Base-by-base conservation (phyloP, 2,113 vertebrate species). In the Sinosuthora webbiana region DNA sequence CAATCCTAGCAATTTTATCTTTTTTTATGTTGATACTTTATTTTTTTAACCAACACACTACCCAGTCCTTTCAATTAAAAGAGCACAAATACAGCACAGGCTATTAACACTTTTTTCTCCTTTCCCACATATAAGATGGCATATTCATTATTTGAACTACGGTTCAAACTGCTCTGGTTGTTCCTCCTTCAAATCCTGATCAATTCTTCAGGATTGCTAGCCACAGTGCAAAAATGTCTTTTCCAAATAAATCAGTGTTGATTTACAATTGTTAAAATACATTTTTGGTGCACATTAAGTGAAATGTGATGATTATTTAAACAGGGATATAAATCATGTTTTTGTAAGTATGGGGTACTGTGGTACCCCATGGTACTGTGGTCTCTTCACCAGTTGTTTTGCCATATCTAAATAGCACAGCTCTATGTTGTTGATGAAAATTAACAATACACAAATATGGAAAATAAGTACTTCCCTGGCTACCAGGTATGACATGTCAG, bases 1-100 rank as follows among this genome's bases (percentile, higher is more conserved):
- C 97, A 96, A 94, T 95, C 86, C 96, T 44, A 74, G 78, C 53
- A 77, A 84, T 94, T 93, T 87, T 88, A 39, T 50, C 73, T 93
- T 90, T 83, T 95, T 91, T 81, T 77, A 93, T 90, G 52, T 90
- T 95, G 90, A 69, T 73, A 93, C 62, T 92, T 94, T 75, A 91
- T 86, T 96, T 91, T 94, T 97, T 94, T 93, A 95, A 91, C 77
- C 75, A 94, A 80, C 44, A 39, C 5, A 7, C 42, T 70, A 60
- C 35, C 71, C 83, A 87, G 24, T 85, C 47, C 78, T 86, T 93
- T 76, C 87, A 88, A 96, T 91, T 93, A 96, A 93, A 88, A 92
- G 15, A 68, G 53, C 45, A 81, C 81, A 96, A 95, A 92, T 74
- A 85, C 20, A 91, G 60, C 77, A 91, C 33, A 89, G 59, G 20